A percentile compares a stretch with the other conserved stretches of the same genome.
Evolutionary conservation across 1,140 invertebrate genomes (phyloP).

Genomic region (Penaeus indicus): DNA sequence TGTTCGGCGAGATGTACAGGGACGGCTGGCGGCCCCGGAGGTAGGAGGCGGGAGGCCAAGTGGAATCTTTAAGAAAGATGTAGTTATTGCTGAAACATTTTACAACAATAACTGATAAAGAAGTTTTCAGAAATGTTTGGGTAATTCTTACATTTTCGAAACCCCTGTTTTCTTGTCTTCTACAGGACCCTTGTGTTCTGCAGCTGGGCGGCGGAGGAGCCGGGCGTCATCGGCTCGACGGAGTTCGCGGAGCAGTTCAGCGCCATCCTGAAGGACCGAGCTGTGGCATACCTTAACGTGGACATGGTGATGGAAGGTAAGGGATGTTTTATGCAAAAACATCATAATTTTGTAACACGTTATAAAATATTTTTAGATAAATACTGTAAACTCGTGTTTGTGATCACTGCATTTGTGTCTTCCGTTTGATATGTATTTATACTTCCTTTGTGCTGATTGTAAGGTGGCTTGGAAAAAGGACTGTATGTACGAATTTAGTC

Average conservation of each 20-base stretch:
- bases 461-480: no score
- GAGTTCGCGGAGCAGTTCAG: slow-evolving; percentile 67
- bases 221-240: slow-evolving; percentile 67
- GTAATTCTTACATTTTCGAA: no score
- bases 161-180: slow-evolving; percentile 70
- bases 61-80: no score
- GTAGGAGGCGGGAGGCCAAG: background rate
- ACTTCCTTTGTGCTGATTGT: no score
- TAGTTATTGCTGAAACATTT: no score
- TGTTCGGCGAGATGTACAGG: slow-evolving; percentile 38
- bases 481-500: background rate
- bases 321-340: no score
- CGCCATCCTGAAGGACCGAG: slow-evolving; percentile 67
- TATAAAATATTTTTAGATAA: background rate
- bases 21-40: slow-evolving; percentile 34
- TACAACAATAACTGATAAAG: no score
- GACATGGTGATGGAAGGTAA: slow-evolving; percentile 64
- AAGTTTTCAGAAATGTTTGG: no score
- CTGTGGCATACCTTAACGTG: slow-evolving; percentile 70
- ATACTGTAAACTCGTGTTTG: no score
- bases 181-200: slow-evolving; percentile 72
- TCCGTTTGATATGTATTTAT: no score
- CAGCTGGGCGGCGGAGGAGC: slow-evolving; percentile 68
- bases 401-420: no score
- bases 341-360: background rate